Conservation (phyloP, 1,140 invertebrate genomes). For the Neomicropteryx cornuta region DNA sequence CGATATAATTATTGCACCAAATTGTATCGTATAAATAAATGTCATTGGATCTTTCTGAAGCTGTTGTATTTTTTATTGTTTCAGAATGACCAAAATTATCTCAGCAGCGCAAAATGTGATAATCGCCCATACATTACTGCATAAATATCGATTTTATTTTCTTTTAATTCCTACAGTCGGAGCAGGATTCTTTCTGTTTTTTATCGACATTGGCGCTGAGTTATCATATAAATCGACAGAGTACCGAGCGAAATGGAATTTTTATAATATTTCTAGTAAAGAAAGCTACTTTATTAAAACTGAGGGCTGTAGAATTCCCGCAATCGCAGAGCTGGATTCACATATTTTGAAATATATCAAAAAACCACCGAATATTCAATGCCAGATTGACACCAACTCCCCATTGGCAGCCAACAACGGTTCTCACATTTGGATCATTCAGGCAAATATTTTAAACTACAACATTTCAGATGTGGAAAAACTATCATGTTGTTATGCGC, state of each 20-base stretch:
- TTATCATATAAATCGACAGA: conserved; percentile 19
- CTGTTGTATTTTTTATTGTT: too few relatives aligned
- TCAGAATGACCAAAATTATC: too few relatives aligned
- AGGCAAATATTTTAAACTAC: conserved; percentile 38
- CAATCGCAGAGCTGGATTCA: conserved; percentile 57
- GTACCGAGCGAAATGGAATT: conserved; percentile 12
- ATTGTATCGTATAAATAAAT: too few relatives aligned
- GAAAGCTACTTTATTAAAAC: conserved; percentile 58
- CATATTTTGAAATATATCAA: conserved; percentile 34
- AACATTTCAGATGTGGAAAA: conserved; percentile 33
- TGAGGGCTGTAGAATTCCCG: conserved; percentile 67
- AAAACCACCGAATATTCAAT: conserved; percentile 25
- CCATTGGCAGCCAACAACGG: conserved; percentile 51
- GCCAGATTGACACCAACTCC: conserved; percentile 23
- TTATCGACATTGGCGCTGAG: conserved; percentile 20
- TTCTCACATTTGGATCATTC: conserved; percentile 43
- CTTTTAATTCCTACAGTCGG: conserved; percentile 9
- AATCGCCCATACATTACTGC: too few relatives aligned
- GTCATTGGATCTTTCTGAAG: too few relatives aligned
- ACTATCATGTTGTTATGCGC: conserved; percentile 49
- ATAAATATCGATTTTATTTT: too few relatives aligned
- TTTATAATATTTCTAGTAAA: too few relatives aligned
- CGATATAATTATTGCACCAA: too few relatives aligned
- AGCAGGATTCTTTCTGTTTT: conserved; percentile 21
- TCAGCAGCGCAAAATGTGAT: too few relatives aligned